phyloP scores from a whole-genome alignment of 2,113 vertebrate genomes.

The Camelus bactrianus region DNA sequence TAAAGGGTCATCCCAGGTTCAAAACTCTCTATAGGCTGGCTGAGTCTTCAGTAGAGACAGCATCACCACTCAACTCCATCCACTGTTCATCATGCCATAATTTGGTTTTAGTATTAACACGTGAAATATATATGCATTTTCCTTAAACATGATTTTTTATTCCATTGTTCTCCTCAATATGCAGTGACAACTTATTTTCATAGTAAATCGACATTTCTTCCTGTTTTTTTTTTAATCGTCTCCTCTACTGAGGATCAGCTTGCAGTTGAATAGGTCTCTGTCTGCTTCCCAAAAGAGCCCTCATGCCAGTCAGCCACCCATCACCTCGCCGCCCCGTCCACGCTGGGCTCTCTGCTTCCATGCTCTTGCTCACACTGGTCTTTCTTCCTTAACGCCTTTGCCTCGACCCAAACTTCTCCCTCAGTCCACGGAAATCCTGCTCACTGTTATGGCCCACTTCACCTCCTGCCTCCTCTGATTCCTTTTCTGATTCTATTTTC shows the following conservation, averaged over 20 bases:
- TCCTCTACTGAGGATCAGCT: background rate
- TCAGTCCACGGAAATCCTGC: background rate
- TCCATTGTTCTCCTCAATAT: background rate
- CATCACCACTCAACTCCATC: background rate
- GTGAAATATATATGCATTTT: background rate
- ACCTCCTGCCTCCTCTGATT: background rate
- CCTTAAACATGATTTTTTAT: background rate
- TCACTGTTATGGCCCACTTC: background rate
- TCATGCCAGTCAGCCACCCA: rapidly evolving
- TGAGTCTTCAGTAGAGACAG: background rate
- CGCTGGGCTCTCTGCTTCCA: background rate
- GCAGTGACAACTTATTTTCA: background rate
- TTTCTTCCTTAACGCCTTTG: background rate
- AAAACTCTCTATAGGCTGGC: background rate
- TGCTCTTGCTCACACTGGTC: background rate
- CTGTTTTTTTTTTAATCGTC: background rate
- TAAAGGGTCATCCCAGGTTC: background rate
- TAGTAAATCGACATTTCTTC: background rate
- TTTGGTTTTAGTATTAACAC: background rate
- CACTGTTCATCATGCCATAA: background rate
- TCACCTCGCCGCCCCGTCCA: rapidly evolving
- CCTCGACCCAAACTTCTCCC: background rate
- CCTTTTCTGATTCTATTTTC: background rate
- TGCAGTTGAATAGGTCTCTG: background rate
- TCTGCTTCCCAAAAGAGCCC: background rate